phyloP scores from a whole-genome alignment of 2,113 vertebrate genomes.

The Seriola dumerili region DNA sequence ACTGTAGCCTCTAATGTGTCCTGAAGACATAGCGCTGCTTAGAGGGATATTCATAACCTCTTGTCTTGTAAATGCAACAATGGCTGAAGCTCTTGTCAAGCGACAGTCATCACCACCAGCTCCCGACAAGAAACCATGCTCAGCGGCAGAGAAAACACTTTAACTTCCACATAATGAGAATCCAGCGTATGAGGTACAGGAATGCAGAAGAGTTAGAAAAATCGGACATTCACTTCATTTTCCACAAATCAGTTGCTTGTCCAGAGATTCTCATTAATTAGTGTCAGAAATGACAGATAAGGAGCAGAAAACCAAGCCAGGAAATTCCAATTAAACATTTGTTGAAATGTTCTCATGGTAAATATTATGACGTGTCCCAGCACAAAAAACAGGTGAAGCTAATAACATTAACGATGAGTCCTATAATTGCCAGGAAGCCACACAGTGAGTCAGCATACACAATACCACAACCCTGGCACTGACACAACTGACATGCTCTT shows the following conservation, averaged over 20 bases:
- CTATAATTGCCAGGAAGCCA: background rate
- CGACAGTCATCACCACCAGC: too few species aligned
- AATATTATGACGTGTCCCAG: background rate
- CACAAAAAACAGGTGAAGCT: slow-evolving; percentile 1
- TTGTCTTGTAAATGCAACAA: too few species aligned
- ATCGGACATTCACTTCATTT: background rate
- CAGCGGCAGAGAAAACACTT: too few species aligned
- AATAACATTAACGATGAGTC: background rate
- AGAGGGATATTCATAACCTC: too few species aligned
- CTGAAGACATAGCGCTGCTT: too few species aligned
- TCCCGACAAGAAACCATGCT: too few species aligned
- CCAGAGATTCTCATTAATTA: too few species aligned
- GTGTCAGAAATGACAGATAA: too few species aligned
- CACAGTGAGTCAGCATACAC: slow-evolving; percentile 18
- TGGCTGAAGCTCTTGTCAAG: too few species aligned
- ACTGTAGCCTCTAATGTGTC: too few species aligned
- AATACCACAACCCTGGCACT: slow-evolving; percentile 1
- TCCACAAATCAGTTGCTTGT: background rate
- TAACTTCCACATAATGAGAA: background rate
- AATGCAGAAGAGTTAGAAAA: background rate
- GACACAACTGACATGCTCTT: slow-evolving; percentile 4
- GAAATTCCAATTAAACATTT: background rate
- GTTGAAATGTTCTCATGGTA: background rate
- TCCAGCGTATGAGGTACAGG: background rate
- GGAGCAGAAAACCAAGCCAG: background rate